phyloP scores from a whole-genome alignment of 2,888 invertebrate species.

The Ormyrus pomaceus region DNA sequence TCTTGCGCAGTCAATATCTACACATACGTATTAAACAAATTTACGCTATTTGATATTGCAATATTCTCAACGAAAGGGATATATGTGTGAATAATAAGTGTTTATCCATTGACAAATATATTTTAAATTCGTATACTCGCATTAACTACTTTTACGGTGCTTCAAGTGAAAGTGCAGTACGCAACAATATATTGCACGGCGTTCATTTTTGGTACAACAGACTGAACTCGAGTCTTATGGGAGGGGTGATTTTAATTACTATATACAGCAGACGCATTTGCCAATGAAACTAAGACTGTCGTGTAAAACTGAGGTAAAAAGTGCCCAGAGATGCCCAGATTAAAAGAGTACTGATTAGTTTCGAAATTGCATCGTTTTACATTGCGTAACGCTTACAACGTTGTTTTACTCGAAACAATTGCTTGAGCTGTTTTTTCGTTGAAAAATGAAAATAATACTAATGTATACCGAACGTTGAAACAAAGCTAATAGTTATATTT shows the following conservation, averaged over 20 bases:
- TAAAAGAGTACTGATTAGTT: background rate
- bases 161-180: slow-evolving; percentile 17
- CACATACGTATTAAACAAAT: background rate
- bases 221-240: too few relatives aligned
- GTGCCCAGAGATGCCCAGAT: too few relatives aligned
- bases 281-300: slow-evolving; percentile 33
- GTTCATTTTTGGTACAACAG: too few relatives aligned
- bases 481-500: too few relatives aligned
- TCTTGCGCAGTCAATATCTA: background rate
- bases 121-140: background rate
- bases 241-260: too few relatives aligned
- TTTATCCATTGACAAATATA: background rate
- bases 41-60: slow-evolving; percentile 1
- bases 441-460: too few relatives aligned
- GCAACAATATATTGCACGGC: too few relatives aligned
- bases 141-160: slow-evolving; percentile 17
- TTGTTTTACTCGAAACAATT: too few relatives aligned
- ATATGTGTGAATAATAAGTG: slow-evolving; percentile 5
- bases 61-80: background rate
- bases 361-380: background rate
- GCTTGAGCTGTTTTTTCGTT: too few relatives aligned
- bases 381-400: slow-evolving; percentile 7
- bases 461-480: too few relatives aligned
- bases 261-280: background rate
- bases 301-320: background rate